Evolutionary conservation across 2,797 vertebrate species (phyloP).

Genomic region (Loris lydekkerianus): DNA sequence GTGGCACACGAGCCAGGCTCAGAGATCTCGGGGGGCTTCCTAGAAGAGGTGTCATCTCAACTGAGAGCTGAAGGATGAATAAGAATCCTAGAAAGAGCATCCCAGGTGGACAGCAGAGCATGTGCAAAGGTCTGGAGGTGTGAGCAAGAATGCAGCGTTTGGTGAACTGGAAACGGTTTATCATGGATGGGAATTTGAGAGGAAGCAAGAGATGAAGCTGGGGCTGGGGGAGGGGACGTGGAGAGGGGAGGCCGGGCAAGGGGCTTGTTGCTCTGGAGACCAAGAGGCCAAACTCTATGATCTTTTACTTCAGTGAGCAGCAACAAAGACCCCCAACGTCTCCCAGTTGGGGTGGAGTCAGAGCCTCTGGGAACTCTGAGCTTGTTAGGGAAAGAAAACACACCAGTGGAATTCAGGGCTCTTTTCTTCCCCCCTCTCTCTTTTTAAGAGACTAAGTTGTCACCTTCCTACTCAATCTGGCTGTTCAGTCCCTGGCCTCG

Average conservation of each 20-base stretch:
- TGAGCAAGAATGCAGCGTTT: too few species aligned
- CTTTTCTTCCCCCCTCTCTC: background rate
- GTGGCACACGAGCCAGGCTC: background rate
- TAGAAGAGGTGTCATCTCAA: background rate
- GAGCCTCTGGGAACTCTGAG: slow-evolving; percentile 7
- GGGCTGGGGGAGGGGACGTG: too few species aligned
- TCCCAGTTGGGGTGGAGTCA: background rate
- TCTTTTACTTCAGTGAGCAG: slow-evolving; percentile 41
- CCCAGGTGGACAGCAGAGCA: background rate
- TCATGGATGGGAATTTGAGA: background rate
- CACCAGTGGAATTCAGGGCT: slow-evolving; percentile 31
- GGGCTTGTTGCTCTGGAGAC: slow-evolving; percentile 69
- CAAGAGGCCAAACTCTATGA: background rate
- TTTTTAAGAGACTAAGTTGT: slow-evolving; percentile 77
- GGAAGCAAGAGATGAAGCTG: background rate
- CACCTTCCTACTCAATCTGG: slow-evolving; percentile 82
- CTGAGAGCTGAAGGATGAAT: background rate
- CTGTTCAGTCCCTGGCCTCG: slow-evolving; percentile 60
- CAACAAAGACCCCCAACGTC: background rate
- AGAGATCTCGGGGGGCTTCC: background rate
- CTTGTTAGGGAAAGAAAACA: slow-evolving; percentile 54
- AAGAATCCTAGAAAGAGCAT: background rate
- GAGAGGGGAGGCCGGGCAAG: background rate
- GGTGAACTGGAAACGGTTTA: background rate
- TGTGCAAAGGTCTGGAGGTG: background rate